Base-by-base conservation (phyloP, 2,888 invertebrate genomes). In the Cetonia aurata region DNA sequence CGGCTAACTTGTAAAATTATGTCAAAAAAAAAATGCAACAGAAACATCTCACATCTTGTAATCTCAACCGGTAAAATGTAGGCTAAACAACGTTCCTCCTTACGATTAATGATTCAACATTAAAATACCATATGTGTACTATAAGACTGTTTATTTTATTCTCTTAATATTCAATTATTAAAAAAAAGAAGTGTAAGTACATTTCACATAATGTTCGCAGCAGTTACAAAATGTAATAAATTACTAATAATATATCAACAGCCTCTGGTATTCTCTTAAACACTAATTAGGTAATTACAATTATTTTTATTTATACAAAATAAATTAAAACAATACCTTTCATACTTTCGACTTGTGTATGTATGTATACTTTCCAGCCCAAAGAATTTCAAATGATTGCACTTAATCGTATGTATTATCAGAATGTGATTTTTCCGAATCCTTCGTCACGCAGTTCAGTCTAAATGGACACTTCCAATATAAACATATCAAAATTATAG, bases 221-320 rank as follows among this genome's bases (percentile, higher is more conserved):
- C 75, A 76, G 78, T 81, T 80, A 79, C 77, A 80, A 81, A 74
- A 80, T 79, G 76, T 77, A 80, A 81, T 81, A 82, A 82, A 80
- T 83, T 83, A 83, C 80, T 83, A 83, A 82, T 80, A 59, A 81
- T 81, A 71, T 71, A 70, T 82, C 77, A 83, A 83, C 83, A 83
- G 83, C 83, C 83, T 83, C 81, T 77, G 81, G 79, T 79, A 81
- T 81, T 76, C 80, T 60, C 81, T 83, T 82, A 77, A 79, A 79
- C 80, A 79, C 73, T 77, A 75, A 74, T 60, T 76, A 77, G 77
- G 75, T 79, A 81, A 79, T 79, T 82, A 82, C 79, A 80, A 75
- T 79, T 79, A 81, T 75, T 73, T 65, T 65, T 50, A 41, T 50
- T 65, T 78, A 79, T 77, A 80, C 79, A 78, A 77, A 77, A 77